phyloP scores from a whole-genome alignment of 2,113 vertebrate species.

The Rhodinocichla rosea region DNA sequence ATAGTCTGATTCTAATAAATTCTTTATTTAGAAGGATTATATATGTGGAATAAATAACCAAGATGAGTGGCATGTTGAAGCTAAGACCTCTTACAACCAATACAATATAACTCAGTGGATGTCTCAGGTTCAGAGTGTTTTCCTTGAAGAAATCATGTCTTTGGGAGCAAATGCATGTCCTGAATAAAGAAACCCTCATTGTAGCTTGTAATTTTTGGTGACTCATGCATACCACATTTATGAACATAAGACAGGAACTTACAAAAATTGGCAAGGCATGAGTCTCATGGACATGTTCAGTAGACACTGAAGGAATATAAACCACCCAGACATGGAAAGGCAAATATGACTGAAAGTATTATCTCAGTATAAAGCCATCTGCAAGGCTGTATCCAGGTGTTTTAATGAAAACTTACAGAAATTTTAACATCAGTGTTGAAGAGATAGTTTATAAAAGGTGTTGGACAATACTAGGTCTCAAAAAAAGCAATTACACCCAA shows the following conservation, averaged over 20 bases:
- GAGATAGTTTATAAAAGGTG: not conserved
- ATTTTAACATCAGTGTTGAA: not conserved
- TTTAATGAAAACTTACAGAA: not conserved
- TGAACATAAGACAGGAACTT: not conserved
- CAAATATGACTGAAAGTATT: not conserved
- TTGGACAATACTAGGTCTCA: not conserved
- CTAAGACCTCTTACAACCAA: not conserved
- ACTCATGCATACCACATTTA: not conserved
- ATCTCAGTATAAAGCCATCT: not conserved
- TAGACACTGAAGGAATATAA: not conserved
- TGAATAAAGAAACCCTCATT: not conserved
- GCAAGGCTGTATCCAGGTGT: not conserved
- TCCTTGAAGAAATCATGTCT: not conserved
- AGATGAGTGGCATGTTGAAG: not conserved
- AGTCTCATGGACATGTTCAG: not conserved
- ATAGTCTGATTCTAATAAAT: not conserved
- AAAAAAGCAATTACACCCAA: not conserved
- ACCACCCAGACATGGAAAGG: not conserved
- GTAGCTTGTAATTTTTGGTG: not conserved
- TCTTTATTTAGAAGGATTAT: not conserved
- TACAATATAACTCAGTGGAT: not conserved
- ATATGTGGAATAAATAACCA: not conserved
- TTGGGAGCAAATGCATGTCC: not conserved
- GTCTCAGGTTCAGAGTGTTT: not conserved
- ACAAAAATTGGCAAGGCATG: not conserved